A percentile compares a stretch with the other conserved stretches of the same genome.
Conservation (phyloP, 2,113 vertebrate species). For the Corythoichthys intestinalis region DNA sequence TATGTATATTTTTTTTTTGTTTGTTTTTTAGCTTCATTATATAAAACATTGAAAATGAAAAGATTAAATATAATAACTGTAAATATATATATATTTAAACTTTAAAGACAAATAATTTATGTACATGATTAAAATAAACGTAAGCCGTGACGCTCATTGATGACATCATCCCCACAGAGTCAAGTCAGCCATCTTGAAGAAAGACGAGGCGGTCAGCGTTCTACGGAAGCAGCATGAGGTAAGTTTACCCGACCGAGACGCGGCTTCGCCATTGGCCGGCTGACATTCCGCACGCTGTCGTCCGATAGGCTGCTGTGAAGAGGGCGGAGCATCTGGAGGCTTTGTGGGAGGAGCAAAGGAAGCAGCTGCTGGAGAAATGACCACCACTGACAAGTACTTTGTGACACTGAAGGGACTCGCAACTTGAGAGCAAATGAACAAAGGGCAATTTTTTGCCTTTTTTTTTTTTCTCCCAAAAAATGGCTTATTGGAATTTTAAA, state of each 20-base stretch:
- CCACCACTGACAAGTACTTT: background rate
- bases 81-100: too few relatives aligned
- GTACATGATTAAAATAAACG: background rate
- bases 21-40: too few relatives aligned
- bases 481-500: too few relatives aligned
- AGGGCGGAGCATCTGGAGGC: slow-evolving; percentile 84
- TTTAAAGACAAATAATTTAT: too few relatives aligned
- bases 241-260: slow-evolving; percentile 1
- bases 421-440: too few relatives aligned
- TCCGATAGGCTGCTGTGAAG: slow-evolving; percentile 79
- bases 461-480: too few relatives aligned
- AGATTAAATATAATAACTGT: too few relatives aligned
- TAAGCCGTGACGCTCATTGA: background rate
- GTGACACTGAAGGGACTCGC: too few relatives aligned
- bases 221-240: slow-evolving; percentile 87
- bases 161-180: slow-evolving; percentile 70
- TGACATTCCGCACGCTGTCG: background rate
- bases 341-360: slow-evolving; percentile 82
- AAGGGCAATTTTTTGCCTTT: too few relatives aligned
- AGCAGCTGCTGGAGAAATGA: slow-evolving; percentile 78
- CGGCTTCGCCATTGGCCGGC: background rate
- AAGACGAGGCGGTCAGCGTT: slow-evolving; percentile 82
- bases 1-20: too few relatives aligned
- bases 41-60: too few relatives aligned
- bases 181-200: slow-evolving; percentile 84